These are phyloP conservation scores for Pentamera pediparva DNA, from an alignment of 53 echinoderm and acorn worm genomes.

Conservation along the genomic window DNA sequence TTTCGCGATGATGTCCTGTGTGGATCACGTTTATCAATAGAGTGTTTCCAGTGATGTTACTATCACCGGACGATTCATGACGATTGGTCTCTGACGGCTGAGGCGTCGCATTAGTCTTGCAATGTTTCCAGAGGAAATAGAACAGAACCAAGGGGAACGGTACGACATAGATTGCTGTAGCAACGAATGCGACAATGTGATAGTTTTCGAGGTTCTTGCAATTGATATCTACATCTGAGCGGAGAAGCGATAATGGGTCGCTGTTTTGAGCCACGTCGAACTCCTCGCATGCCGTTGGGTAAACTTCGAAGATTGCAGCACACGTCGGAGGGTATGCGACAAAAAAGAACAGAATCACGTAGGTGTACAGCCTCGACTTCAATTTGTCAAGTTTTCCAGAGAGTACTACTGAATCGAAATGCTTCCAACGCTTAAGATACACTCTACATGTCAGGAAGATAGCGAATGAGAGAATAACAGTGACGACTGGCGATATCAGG, in stretches of 20 bases:
- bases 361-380: background rate
- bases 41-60: too few species aligned
- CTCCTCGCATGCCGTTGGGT: background rate
- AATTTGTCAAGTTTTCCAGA: background rate
- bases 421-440: too few species aligned
- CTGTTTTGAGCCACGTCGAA: background rate
- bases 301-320: background rate
- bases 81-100: background rate
- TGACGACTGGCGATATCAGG: background rate
- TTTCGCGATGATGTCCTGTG: background rate
- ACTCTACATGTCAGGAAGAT: background rate
- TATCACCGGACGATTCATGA: background rate
- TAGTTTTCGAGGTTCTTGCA: background rate
- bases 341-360: background rate
- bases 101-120: background rate
- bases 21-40: background rate
- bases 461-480: background rate
- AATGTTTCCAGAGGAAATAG: background rate
- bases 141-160: background rate
- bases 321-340: constrained; percentile 12
- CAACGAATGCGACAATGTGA: background rate
- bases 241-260: background rate
- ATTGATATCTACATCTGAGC: background rate
- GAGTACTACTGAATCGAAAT: too few species aligned
- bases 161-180: background rate